These are phyloP conservation scores for Asteroscopus sphinx DNA, from an alignment of 2,888 invertebrate genomes.

Conservation along the genomic window DNA sequence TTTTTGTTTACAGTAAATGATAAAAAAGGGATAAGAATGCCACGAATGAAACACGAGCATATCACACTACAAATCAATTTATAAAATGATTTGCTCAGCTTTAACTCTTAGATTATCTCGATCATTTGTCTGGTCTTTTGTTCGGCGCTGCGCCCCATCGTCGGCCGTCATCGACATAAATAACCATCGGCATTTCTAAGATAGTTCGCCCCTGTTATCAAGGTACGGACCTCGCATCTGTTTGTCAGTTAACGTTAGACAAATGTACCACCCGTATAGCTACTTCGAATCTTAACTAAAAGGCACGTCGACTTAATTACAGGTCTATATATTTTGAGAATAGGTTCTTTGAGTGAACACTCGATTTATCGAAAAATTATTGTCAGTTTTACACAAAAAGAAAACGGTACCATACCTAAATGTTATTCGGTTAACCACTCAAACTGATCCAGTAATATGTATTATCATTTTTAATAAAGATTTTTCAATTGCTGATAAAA, in stretches of 20 bases:
- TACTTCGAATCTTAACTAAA: slow-evolving; percentile 65
- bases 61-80: slow-evolving; percentile 51
- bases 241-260: slow-evolving; percentile 80
- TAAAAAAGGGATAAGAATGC: background rate
- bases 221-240: slow-evolving; percentile 79
- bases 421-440: too few species aligned
- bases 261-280: slow-evolving; percentile 84
- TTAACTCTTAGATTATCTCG: slow-evolving; percentile 80
- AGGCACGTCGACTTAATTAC: slow-evolving; percentile 64
- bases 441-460: too few species aligned
- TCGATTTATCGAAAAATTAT: too few species aligned
- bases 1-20: too few species aligned
- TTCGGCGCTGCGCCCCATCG: slow-evolving; percentile 73
- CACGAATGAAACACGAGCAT: slow-evolving; percentile 28
- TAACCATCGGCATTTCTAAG: slow-evolving; percentile 84
- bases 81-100: slow-evolving; percentile 62
- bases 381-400: too few species aligned
- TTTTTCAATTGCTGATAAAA: too few species aligned
- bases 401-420: too few species aligned
- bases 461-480: too few species aligned
- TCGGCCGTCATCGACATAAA: slow-evolving; percentile 80
- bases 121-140: slow-evolving; percentile 87
- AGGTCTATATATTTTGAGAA: slow-evolving; percentile 62
- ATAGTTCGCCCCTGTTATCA: slow-evolving; percentile 85
- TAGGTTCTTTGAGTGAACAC: slow-evolving; percentile 32